These are phyloP conservation scores for Deilephila porcellus DNA, from an alignment of 2,888 invertebrate genomes.

Conservation along the genomic window DNA sequence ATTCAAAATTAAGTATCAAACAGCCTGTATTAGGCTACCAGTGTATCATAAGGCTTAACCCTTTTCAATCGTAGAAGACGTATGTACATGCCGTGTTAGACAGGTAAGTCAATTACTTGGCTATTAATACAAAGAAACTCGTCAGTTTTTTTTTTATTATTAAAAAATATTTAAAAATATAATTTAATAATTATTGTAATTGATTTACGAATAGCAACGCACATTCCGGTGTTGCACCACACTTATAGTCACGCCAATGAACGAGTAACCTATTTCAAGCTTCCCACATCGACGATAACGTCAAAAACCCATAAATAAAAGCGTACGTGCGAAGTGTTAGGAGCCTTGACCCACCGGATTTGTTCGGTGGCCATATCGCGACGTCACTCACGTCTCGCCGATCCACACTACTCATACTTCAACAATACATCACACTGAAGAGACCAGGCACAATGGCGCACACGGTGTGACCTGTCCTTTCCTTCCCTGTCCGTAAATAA, in stretches of 20 bases:
- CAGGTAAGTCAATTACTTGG: no score
- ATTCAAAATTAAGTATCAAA: no score
- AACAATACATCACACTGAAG: slow-evolving; percentile 10
- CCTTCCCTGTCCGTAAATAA: slow-evolving; percentile 17
- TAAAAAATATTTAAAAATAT: no score
- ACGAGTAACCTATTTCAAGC: slow-evolving; percentile 18
- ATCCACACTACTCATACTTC: not conserved
- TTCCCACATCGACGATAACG: slow-evolving; percentile 16
- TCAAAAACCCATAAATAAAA: slow-evolving; percentile 23
- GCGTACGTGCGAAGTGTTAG: not conserved
- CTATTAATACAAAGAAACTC: no score
- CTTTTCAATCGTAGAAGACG: no score
- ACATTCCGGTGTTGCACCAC: not conserved
- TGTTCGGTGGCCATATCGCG: slow-evolving; percentile 7
- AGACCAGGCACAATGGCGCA: slow-evolving; percentile 4
- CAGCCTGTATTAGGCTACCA: no score
- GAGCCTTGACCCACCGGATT: slow-evolving; percentile 22
- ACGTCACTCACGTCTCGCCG: slow-evolving; percentile 2
- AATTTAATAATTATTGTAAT: not conserved
- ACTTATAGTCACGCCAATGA: not conserved
- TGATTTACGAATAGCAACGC: not conserved
- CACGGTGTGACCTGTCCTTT: not conserved
- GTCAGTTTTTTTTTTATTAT: no score
- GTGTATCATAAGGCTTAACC: no score
- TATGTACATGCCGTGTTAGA: no score